phyloP scores from a whole-genome alignment of 1,140 invertebrate species.

The Octopus bimaculoides region DNA sequence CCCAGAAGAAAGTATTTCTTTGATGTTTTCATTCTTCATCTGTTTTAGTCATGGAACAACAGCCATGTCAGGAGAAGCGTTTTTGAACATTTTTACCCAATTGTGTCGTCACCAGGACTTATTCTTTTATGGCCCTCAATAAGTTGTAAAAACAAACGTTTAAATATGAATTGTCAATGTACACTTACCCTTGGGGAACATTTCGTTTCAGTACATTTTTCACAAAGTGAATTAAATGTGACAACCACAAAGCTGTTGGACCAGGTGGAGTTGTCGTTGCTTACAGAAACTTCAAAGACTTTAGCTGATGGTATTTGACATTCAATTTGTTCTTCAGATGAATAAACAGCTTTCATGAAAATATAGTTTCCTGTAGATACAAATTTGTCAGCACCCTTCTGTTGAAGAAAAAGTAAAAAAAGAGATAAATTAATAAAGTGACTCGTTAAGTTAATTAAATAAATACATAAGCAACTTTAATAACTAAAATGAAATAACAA shows the following conservation, averaged over 20 bases:
- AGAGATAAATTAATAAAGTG: not conserved
- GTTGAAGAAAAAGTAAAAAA: not conserved
- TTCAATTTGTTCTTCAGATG: not conserved
- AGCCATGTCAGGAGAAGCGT: no score
- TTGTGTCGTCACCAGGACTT: no score
- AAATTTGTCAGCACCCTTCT: not conserved
- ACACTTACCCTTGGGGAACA: slow-evolving; percentile 30
- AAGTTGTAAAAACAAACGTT: not conserved
- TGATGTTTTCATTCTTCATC: no score
- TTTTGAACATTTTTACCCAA: no score
- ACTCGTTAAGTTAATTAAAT: no score
- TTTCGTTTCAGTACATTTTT: slow-evolving; percentile 23
- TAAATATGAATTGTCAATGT: not conserved
- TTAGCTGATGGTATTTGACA: not conserved
- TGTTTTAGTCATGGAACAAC: no score
- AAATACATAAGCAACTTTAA: no score
- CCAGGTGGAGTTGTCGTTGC: slow-evolving; percentile 24
- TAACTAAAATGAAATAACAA: no score
- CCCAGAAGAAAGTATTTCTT: no score
- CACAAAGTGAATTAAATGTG: slow-evolving; percentile 33
- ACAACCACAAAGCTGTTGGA: slow-evolving; percentile 22
- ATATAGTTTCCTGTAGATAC: not conserved
- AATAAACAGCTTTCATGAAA: not conserved
- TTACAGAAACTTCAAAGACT: slow-evolving; percentile 23
- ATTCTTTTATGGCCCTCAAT: no score